phyloP scores from a whole-genome alignment of 2,797 vertebrate genomes.

The Sebastes taczanowskii region DNA sequence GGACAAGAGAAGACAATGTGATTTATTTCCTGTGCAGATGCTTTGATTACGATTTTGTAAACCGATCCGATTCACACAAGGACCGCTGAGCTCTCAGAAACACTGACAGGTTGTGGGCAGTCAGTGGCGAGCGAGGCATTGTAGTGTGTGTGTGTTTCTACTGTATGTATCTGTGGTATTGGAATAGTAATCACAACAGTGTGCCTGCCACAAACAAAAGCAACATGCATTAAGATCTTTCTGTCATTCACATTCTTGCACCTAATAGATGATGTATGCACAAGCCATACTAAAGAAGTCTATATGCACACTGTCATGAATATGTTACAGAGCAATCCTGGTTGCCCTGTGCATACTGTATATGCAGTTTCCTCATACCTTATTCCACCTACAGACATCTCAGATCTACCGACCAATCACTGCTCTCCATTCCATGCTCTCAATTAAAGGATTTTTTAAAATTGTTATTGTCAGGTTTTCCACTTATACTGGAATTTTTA shows the following conservation, averaged over 20 bases:
- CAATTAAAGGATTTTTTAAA: background rate
- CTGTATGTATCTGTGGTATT: background rate
- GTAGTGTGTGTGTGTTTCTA: background rate
- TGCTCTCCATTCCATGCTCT: background rate
- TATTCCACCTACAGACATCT: background rate
- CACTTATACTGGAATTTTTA: background rate
- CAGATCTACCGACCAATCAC: background rate
- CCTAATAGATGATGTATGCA: background rate
- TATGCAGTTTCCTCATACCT: background rate
- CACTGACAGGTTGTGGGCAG: background rate
- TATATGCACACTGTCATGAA: background rate
- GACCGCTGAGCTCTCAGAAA: slow-evolving; percentile 19
- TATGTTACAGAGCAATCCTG: background rate
- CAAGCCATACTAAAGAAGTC: too few relatives aligned
- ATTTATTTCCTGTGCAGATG: slow-evolving; percentile 35
- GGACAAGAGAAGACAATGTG: slow-evolving; percentile 55
- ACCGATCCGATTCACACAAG: slow-evolving; percentile 26
- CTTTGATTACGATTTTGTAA: slow-evolving; percentile 18
- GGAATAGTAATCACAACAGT: background rate
- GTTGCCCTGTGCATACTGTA: background rate
- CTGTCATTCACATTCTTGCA: background rate
- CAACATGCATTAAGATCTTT: background rate
- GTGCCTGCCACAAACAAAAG: background rate
- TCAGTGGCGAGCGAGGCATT: background rate
- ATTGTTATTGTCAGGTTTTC: background rate